Percentiles rank a stretch among this genome's conserved stretches.
Evolutionary conservation across 2,113 vertebrate genomes (phyloP).

Genomic region (Elachura formosa): DNA sequence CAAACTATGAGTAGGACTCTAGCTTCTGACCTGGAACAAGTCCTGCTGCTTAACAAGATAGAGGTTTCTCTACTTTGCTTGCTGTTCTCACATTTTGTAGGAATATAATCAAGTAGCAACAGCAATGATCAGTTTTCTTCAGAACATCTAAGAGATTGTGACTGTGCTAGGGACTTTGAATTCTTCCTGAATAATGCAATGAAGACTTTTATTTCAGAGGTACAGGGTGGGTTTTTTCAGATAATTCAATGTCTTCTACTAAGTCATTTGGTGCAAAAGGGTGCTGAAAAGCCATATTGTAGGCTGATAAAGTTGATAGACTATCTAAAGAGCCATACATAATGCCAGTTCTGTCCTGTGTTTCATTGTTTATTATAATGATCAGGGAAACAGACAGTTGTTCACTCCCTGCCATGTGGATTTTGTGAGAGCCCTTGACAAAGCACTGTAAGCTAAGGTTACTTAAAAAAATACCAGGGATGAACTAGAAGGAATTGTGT

Average conservation of each 20-base stretch:
- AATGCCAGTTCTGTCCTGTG: background rate
- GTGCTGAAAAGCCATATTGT: background rate
- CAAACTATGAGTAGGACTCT: background rate
- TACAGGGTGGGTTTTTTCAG: fast-evolving
- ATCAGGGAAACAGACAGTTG: background rate
- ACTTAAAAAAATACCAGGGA: background rate
- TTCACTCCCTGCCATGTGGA: background rate
- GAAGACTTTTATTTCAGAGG: background rate
- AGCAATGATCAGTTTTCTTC: background rate
- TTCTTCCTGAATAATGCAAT: background rate
- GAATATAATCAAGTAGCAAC: background rate
- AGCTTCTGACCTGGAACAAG: background rate
- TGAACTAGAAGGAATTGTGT: background rate
- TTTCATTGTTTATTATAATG: background rate
- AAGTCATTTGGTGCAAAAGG: background rate
- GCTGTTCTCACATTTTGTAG: background rate
- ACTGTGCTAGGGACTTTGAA: background rate
- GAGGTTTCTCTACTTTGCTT: background rate
- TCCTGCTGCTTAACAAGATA: background rate
- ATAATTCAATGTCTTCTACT: background rate
- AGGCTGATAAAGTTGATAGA: background rate
- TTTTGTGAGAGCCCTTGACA: background rate
- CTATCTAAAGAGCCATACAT: background rate
- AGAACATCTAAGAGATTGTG: background rate
- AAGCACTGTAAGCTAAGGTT: fast-evolving